phyloP scores from a whole-genome alignment of 2,888 invertebrate species.

The Caenorhabditis sp. region DNA sequence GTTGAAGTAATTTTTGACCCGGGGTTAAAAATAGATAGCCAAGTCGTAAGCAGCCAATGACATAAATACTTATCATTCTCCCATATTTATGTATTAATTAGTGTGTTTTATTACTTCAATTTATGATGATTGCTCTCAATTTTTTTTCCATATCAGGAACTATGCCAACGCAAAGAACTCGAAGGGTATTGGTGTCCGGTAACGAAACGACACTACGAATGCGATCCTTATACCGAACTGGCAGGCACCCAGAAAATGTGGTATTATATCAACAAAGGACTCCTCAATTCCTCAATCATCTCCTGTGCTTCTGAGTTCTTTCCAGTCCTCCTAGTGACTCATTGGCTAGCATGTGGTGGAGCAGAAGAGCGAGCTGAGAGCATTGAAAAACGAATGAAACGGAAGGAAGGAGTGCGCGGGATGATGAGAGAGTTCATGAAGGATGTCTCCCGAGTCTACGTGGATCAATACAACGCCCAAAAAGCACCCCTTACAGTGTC shows the following conservation, averaged over 20 bases:
- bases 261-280: conserved; percentile 55
- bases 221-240: conserved; percentile 58
- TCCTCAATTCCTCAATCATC: conserved; percentile 65
- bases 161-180: conserved; percentile 68
- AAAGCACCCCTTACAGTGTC: conserved; percentile 26
- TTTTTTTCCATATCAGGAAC: too few species aligned
- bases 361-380: conserved; percentile 68
- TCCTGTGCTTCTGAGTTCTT: conserved; percentile 70
- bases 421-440: conserved; percentile 67
- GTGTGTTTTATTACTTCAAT: not conserved
- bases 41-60: too few species aligned
- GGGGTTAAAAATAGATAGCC: too few species aligned
- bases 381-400: conserved; percentile 54
- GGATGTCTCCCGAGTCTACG: conserved; percentile 66
- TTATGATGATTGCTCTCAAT: too few species aligned
- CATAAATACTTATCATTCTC: too few species aligned
- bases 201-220: conserved; percentile 60
- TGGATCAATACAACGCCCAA: conserved; percentile 28
- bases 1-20: too few species aligned
- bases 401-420: conserved; percentile 53
- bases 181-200: conserved; percentile 70
- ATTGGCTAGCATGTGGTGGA: conserved; percentile 69
- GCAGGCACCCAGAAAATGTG: conserved; percentile 68
- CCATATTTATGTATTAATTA: not conserved
- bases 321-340: conserved; percentile 67